Base-by-base conservation (phyloP, 2,888 invertebrate species). In the Mellilla xanthometata region DNA sequence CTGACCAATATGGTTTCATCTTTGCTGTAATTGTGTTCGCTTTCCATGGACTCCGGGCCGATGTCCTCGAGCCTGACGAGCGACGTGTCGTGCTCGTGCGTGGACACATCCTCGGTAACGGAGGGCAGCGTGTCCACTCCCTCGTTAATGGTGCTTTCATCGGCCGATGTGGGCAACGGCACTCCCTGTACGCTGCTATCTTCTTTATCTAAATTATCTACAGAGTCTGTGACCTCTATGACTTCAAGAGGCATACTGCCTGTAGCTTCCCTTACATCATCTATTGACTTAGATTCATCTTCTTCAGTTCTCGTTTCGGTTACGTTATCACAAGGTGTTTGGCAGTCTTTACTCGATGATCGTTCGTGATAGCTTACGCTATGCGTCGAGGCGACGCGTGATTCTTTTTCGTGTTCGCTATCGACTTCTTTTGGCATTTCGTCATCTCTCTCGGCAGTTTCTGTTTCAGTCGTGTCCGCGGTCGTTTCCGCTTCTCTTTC, bases 281-380 rank as follows among this genome's bases (percentile, higher is more conserved):
- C 76, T 84, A 84, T 66, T 84, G 86, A 85, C 84, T 87, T 86
- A 84, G 83, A 72, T 81, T 76, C 74, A 63, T 76, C 71, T 74
- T 79, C 79, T 74, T 79, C 79, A 78, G 78, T 82, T 72, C 76
- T 76, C 76, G 75, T 68, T 62, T 69, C 71, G 72, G 76, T 47
- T 46, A 46, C 65, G 60, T 75, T 81, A 84, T 84, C 85, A 84
- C 82, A 81, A 61, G 76, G 65, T 78, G 74, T 72, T 77, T 74
- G 66, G 79, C 85, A 87, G 84, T 87, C 86, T 85, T 87, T 72
- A 70, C 61, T 78, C 67, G 68, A 81, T 65, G 76, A 76, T 71
- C 79, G 76, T 76, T 81, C 72, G 60, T 57, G 31, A 65, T 74
- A 76, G 76, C 82, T 86, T 79, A 83, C 67, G 77, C 86, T 87